phyloP scores from a whole-genome alignment of 1,140 invertebrate genomes.

The Pseudomyrmex flavicornis region DNA sequence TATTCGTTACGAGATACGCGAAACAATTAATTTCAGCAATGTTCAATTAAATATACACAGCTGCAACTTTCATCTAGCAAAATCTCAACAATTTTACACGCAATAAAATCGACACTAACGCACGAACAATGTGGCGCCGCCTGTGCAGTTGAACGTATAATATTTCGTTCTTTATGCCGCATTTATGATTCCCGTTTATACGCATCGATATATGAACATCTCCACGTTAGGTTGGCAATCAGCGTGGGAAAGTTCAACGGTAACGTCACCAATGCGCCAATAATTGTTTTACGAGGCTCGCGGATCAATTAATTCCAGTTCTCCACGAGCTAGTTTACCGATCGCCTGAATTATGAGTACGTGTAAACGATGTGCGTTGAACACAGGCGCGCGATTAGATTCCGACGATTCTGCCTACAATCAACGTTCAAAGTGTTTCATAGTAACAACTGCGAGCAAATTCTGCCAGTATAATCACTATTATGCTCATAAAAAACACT shows the following conservation, averaged over 20 bases:
- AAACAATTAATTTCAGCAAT: constrained; percentile 41
- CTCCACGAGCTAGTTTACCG: constrained; percentile 42
- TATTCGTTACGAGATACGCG: constrained; percentile 16
- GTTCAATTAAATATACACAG: constrained; percentile 26
- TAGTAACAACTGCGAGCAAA: background rate
- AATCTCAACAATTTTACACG: constrained; percentile 36
- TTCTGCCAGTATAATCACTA: too few species aligned
- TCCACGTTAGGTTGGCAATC: constrained; percentile 1
- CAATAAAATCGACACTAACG: constrained; percentile 24
- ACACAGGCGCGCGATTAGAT: constrained; percentile 2
- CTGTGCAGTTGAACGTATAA: background rate
- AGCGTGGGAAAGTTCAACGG: constrained; percentile 13
- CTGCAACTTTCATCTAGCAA: constrained; percentile 26
- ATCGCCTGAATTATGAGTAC: constrained; percentile 30
- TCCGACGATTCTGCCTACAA: constrained; percentile 54
- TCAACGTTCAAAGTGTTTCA: constrained; percentile 62
- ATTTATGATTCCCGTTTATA: background rate
- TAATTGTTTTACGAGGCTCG: constrained; percentile 44
- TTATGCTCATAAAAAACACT: too few species aligned
- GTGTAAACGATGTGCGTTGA: constrained; percentile 26
- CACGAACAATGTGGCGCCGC: background rate
- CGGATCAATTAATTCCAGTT: constrained; percentile 58
- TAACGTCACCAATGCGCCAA: constrained; percentile 14
- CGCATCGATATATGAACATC: background rate
- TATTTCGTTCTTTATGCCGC: background rate